These are phyloP conservation scores for Corythornis cristatus DNA, from an alignment of 2,113 vertebrate species.

Conservation along the genomic window DNA sequence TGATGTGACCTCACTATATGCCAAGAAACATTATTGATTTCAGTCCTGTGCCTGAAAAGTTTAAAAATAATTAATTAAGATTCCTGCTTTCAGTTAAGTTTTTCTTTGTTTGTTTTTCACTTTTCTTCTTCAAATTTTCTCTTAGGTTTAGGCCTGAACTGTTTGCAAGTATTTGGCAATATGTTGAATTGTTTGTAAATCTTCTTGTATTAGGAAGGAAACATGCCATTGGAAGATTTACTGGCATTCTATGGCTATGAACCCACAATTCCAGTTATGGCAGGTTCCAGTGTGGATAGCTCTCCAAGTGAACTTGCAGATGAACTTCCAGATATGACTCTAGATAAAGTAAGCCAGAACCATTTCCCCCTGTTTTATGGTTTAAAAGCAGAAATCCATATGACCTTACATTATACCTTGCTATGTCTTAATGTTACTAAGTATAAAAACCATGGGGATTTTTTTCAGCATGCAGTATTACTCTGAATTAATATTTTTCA, in stretches of 20 bases:
- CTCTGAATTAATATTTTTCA: not conserved
- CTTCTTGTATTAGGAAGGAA: constrained; percentile 85
- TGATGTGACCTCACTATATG: not conserved
- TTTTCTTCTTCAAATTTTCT: not conserved
- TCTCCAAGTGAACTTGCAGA: constrained; percentile 96
- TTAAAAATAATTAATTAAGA: not conserved
- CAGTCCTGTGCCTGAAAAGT: not conserved
- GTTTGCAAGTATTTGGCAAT: not conserved
- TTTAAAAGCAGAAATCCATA: not conserved
- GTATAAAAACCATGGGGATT: rapidly evolving
- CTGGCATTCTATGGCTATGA: constrained; percentile 97
- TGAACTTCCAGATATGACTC: constrained; percentile 97
- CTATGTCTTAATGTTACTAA: not conserved
- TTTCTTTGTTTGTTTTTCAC: not conserved
- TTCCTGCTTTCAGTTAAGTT: not conserved
- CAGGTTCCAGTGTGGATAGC: constrained; percentile 89
- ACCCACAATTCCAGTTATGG: constrained; percentile 80
- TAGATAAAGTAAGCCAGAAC: constrained; percentile 89
- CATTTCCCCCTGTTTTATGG: rapidly evolving
- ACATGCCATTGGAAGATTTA: constrained; percentile 95
- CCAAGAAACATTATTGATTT: not conserved
- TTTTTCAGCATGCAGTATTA: not conserved
- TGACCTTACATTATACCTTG: not conserved
- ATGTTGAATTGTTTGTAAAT: not conserved
- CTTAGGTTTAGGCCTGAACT: not conserved